Base-by-base conservation (phyloP, 2,797 vertebrate species). In the Chelonia mydas region DNA sequence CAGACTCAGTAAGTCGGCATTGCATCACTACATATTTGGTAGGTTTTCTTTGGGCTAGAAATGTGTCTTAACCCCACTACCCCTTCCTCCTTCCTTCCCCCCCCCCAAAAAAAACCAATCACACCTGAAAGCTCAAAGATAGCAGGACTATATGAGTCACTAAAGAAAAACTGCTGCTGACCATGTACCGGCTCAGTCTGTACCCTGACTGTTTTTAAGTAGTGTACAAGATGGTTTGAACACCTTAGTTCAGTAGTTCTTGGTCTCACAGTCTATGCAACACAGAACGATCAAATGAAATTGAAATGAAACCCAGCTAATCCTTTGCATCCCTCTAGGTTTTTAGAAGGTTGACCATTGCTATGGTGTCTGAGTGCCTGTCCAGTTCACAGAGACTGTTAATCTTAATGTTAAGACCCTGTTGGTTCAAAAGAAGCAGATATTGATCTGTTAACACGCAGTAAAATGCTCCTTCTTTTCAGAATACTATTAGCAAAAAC, bases 401-500 rank as follows among this genome's bases (percentile, higher is more conserved):
- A 83, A 92, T 6, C 23, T 27, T 78, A 84, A 88, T 86, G 37
- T 72, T 86, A 93, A 94, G 80, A 68, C 65, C 65, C 61, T 92
- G 21, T 55, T 87, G 49, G 84, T 97, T 90, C 47, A 84, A 87
- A 88, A 79, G 51, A 83, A 7, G 12, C 81, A 92, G 53, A 41
- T 94, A 54, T 31, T 57, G 27, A 84, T 95, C 57, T 91, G 59
- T 65, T 93, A 94, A 68, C 59, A 89, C 23, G 85, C 16, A 86
- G 27, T 27, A 27, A 4, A 47, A 11, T 77, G 89, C 65, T 93
- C 91, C 83, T 94, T 96, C 53, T 92, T 92, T 92, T 83, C 12
- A 57, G 54, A 23, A 55, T 72, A 83, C 86, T 86, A 50, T 94
- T 83, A 89, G 27, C 41, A 79, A 53, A 77, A 90, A 84, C 95